A percentile compares a stretch with the other conserved stretches of the same genome.
Evolutionary conservation across 2,888 invertebrate species (phyloP).

Genomic region (Eumacrocentrus americanus): DNA sequence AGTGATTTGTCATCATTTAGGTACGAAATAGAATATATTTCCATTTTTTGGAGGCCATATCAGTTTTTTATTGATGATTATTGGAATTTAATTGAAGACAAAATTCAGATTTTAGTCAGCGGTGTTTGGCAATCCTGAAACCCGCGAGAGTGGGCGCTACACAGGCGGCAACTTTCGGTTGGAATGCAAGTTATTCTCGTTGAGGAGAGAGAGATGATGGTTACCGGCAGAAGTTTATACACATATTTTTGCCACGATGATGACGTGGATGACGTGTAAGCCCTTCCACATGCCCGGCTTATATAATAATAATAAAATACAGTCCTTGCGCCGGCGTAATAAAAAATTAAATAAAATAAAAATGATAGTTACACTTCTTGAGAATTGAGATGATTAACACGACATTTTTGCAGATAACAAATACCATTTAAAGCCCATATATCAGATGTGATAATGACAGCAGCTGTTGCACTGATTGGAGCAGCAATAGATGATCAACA

Average conservation of each 20-base stretch:
- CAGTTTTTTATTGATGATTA: no score
- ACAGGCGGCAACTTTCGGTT: background rate
- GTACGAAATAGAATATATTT: no score
- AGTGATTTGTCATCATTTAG: no score
- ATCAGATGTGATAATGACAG: background rate
- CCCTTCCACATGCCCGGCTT: background rate
- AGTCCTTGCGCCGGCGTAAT: conserved; percentile 4
- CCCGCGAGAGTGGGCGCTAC: background rate
- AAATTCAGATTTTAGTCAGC: no score
- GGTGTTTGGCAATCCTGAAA: no score
- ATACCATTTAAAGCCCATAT: background rate
- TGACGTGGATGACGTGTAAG: conserved; percentile 13
- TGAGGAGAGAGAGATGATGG: background rate
- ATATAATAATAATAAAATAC: background rate
- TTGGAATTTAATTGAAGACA: no score
- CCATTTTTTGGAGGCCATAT: no score
- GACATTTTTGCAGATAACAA: background rate
- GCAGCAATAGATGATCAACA: background rate
- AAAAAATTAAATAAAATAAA: background rate
- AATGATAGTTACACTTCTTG: background rate
- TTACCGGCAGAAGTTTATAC: background rate
- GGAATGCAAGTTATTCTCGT: background rate
- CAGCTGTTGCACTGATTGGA: background rate
- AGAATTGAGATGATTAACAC: background rate
- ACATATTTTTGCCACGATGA: no score